Evolutionary conservation across 2,888 invertebrate species (phyloP).

Genomic region (Drosophila peninsularis): DNA sequence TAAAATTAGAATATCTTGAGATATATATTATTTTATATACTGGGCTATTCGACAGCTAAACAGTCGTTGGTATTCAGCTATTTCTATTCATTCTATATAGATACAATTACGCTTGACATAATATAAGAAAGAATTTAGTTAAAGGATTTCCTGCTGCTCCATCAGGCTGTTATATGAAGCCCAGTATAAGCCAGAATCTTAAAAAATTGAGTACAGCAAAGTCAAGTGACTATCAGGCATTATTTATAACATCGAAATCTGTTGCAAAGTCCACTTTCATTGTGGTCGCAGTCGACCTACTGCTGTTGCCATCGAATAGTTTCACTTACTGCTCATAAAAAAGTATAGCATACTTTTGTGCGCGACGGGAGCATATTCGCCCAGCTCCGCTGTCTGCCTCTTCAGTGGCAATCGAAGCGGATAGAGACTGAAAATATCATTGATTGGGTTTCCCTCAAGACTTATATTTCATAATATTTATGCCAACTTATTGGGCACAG

Average conservation of each 20-base stretch:
- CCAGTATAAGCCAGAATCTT: too few species aligned
- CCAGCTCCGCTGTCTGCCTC: slow-evolving; percentile 35
- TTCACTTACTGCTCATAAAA: slow-evolving; percentile 42
- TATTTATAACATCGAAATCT: slow-evolving; percentile 51
- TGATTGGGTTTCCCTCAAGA: slow-evolving; percentile 20
- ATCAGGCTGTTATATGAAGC: too few species aligned
- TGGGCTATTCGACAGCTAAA: too few species aligned
- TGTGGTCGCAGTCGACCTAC: slow-evolving; percentile 21
- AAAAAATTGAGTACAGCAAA: too few species aligned
- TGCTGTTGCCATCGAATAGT: slow-evolving; percentile 37
- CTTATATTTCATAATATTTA: slow-evolving; percentile 49
- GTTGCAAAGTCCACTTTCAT: slow-evolving; percentile 41
- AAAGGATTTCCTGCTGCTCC: background rate
- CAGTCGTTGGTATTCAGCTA: too few species aligned
- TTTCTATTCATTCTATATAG: too few species aligned
- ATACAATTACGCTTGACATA: too few species aligned
- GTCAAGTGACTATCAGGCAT: slow-evolving; percentile 29
- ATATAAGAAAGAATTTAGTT: too few species aligned
- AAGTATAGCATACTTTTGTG: slow-evolving; percentile 55
- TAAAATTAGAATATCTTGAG: too few species aligned
- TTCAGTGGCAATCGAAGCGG: background rate
- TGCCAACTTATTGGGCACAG: slow-evolving; percentile 62
- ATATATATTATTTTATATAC: too few species aligned
- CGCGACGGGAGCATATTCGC: background rate
- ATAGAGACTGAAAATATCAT: background rate